Base-by-base conservation (phyloP, 2,113 vertebrate species). In the Calonectris borealis region DNA sequence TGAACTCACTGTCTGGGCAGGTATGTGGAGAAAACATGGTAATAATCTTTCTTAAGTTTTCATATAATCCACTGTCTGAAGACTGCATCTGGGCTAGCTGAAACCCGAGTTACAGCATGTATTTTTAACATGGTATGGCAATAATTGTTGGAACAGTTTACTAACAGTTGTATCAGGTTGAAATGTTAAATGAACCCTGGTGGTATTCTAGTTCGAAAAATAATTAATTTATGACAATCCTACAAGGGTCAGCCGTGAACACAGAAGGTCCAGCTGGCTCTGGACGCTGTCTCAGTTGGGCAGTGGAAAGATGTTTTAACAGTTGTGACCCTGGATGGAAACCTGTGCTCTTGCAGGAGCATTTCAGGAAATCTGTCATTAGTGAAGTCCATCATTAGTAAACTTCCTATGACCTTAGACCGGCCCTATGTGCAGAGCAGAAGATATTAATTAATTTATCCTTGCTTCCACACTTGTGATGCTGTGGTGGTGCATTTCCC, bases 201-300 rank as follows among this genome's bases (percentile, higher is more conserved):
- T 6, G 6, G 26, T 69, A 7, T 72, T 80, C 49, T 49, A 51
- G 16, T 90, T 61, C 0, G 4, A 85, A 69, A 90, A 90, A 26
- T 10, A 52, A 52, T 57, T 83, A 57, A 40, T 85, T 90, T 80
- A 44, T 86, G 54, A 86, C 36, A 91, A 57, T 75, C 76, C 77
- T 95, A 80, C 68, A 93, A 85, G 77, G 86, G 80, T 94, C 91
- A 92, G 79, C n/a, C 82, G 93, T 90, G 76, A 70, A 95, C 77
- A 85, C 32, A 83, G 91, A 79, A 90, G 54, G 54, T 81, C 58
- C 49, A n/a, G 11, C 54, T 86, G 88, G 16, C 14, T 38, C 27
- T 51, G 65, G 38, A 18, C 21, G 7, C 26, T 46, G 11, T 61
- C 54, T 31, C 57, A 21, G 14, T 20, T 64, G 64, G 15, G 9